Conservation (phyloP, 2,888 invertebrate genomes). For the Orthosia gothica region DNA sequence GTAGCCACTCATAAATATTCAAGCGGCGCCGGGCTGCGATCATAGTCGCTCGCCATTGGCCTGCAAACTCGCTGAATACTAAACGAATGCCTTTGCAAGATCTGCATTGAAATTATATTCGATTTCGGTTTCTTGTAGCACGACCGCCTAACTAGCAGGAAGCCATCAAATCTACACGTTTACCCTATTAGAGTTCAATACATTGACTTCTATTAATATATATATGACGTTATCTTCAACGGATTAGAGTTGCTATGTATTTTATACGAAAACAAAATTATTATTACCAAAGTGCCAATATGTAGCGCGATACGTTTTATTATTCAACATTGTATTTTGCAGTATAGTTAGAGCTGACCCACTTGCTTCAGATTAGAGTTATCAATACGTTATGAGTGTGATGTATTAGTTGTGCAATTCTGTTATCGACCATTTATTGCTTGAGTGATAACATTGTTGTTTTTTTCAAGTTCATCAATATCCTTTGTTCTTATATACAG, state of each 20-base stretch:
- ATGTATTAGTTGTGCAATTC: conserved; percentile 86
- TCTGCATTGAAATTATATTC: conserved; percentile 86
- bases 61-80: conserved; percentile 86
- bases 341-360: conserved; percentile 83
- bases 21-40: conserved; percentile 80
- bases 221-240: conserved; percentile 67
- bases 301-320: conserved; percentile 58
- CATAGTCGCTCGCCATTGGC: conserved; percentile 84
- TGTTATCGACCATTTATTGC: conserved; percentile 77
- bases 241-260: conserved; percentile 60
- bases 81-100: conserved; percentile 82
- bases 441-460: conserved; percentile 77
- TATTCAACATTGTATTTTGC: conserved; percentile 57
- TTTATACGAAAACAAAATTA: conserved; percentile 66
- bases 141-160: conserved; percentile 71
- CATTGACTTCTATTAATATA: conserved; percentile 64
- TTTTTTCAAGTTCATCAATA: conserved; percentile 81
- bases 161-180: conserved; percentile 62
- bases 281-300: conserved; percentile 68
- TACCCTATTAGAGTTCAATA: conserved; percentile 50
- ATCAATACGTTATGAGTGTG: conserved; percentile 80
- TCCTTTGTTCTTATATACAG: conserved; percentile 76
- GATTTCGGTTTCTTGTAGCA: conserved; percentile 82
- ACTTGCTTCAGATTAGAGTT: conserved; percentile 84
- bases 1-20: conserved; percentile 88